phyloP scores from a whole-genome alignment of 2,113 vertebrate species.

The Platichthys stellatus region DNA sequence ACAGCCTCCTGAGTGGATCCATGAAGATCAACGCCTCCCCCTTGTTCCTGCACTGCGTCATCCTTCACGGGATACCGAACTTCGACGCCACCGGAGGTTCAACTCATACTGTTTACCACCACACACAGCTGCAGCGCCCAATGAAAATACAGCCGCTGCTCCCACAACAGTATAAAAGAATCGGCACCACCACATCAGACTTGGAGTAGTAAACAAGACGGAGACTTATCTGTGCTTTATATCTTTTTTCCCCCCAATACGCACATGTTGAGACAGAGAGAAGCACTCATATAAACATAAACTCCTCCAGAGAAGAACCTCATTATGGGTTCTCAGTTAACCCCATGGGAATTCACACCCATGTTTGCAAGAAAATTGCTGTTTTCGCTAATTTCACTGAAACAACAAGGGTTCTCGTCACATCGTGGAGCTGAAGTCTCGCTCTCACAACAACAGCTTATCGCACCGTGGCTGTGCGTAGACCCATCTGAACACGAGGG shows the following conservation, averaged over 20 bases:
- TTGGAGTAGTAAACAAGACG: constrained; percentile 49
- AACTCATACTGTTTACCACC: constrained; percentile 44
- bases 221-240: constrained; percentile 57
- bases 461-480: constrained; percentile 27
- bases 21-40: constrained; percentile 94
- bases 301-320: constrained; percentile 27
- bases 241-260: constrained; percentile 24
- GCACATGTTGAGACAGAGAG: constrained; percentile 51
- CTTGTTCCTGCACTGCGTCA: constrained; percentile 91
- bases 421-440: constrained; percentile 22
- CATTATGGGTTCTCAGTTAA: constrained; percentile 50
- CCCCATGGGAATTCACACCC: constrained; percentile 48
- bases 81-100: constrained; percentile 89
- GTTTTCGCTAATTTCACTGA: constrained; percentile 53
- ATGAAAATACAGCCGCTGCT: constrained; percentile 32
- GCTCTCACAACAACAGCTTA: constrained; percentile 58
- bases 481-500: constrained; percentile 28
- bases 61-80: constrained; percentile 90
- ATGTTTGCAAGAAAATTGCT: constrained; percentile 54
- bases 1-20: constrained; percentile 90
- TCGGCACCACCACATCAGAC: constrained; percentile 65
- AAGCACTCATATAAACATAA: constrained; percentile 49
- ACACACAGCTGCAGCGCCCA: constrained; percentile 45
- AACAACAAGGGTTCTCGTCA: constrained; percentile 50
- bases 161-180: constrained; percentile 29